Evolutionary conservation across 2,888 invertebrate species (phyloP), one percentile per base, ranked within the genome.

Genomic region (Leptopilina myrica): DNA sequence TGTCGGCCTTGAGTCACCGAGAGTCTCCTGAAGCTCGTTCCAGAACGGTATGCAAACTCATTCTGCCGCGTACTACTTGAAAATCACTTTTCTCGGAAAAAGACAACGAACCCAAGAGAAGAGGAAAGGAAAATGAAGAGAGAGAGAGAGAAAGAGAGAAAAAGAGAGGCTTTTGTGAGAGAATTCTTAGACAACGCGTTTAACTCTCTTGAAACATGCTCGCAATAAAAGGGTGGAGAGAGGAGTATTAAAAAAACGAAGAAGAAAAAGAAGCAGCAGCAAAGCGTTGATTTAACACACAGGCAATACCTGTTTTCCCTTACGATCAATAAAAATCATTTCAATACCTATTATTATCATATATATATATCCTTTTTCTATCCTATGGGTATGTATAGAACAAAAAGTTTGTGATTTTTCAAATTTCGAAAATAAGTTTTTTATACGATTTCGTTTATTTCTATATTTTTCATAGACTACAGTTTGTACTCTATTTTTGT

Each of bases 1-100:
- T 81, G 82, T 81, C 83, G 83, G 81, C 80, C 83, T 81, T 81
- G 84, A 78, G 75, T 56, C 77, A 76, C 76, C 76, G 76, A 76
- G 77, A 33, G 33, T 33, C 80, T 73, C n/a, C 73, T 73, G 73
- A n/a, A 33, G 56, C 73, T 73, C 73, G 73, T 73, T 73, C 73
- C 73, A 73, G 73, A 73, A 73, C 73, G 73, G 73, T 73, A 73
- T 73, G 73, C 73, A 73, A 73, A 73, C 73, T 73, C 56, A 64
- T 64, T 64, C 64, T 64, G 53, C 69, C 53, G 69, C 69, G 69
- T 73, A 73, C 56, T 73, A 73, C 73, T 73, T 73, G 73, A 73
- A 73, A 73, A 73, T 73, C 73, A 73, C 56, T 73, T 73, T 73
- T 73, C 73, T 73, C 56, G 33, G 33, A 14, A 56, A 73, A 73